phyloP scores from a whole-genome alignment of 2,888 invertebrate species.

The Nemapogon koenigi region DNA sequence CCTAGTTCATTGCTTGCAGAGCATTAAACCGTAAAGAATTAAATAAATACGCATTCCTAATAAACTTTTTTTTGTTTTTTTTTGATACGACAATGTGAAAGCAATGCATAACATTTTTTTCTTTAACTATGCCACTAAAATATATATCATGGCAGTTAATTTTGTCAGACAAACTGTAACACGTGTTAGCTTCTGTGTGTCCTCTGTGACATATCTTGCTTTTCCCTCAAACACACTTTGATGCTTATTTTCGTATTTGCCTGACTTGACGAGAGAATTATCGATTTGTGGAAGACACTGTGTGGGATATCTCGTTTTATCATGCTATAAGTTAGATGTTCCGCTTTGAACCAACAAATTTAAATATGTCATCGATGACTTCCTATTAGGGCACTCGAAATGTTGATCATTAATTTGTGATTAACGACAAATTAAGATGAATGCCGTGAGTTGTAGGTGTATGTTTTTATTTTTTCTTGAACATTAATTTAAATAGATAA shows the following conservation, averaged over 20 bases:
- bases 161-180: slow-evolving; percentile 61
- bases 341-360: slow-evolving; percentile 48
- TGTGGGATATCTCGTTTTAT: slow-evolving; percentile 25
- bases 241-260: slow-evolving; percentile 61
- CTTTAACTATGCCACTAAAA: too few species aligned
- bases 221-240: slow-evolving; percentile 59
- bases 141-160: slow-evolving; percentile 38
- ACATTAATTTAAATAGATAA: too few species aligned
- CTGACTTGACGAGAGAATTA: slow-evolving; percentile 52
- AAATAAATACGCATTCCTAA: too few species aligned
- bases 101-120: too few species aligned
- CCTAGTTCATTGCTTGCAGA: too few species aligned
- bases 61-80: too few species aligned
- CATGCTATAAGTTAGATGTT: slow-evolving; percentile 37
- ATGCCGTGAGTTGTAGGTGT: slow-evolving; percentile 7
- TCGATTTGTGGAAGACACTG: slow-evolving; percentile 55
- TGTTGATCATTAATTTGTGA: slow-evolving; percentile 3
- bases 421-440: slow-evolving; percentile 9
- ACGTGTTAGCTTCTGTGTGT: slow-evolving; percentile 53
- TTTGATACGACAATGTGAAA: too few species aligned
- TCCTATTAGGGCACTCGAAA: slow-evolving; percentile 35
- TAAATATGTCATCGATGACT: slow-evolving; percentile 55
- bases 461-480: too few species aligned
- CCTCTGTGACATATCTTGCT: slow-evolving; percentile 54
- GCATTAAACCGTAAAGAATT: too few species aligned